Conservation (phyloP, 2,888 invertebrate genomes). For the Trilocha varians region DNA sequence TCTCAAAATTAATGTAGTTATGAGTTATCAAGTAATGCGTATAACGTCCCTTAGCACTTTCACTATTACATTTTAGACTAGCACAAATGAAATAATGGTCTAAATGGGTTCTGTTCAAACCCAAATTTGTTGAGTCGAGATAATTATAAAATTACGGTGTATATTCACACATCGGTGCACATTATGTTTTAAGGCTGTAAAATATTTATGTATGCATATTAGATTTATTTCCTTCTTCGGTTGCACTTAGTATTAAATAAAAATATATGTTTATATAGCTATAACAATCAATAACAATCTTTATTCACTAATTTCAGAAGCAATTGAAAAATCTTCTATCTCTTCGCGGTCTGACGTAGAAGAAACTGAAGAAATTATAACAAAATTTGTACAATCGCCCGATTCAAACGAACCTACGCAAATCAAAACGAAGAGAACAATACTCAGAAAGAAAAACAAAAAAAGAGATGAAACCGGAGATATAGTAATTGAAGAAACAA, state of each 20-base stretch:
- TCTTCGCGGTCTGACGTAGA: slow-evolving; percentile 59
- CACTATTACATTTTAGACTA: too few species aligned
- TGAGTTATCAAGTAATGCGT: too few species aligned
- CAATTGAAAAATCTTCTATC: slow-evolving; percentile 15
- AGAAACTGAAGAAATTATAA: slow-evolving; percentile 75
- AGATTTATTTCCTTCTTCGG: too few species aligned
- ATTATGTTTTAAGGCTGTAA: too few species aligned
- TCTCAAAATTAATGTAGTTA: too few species aligned
- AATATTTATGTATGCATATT: background rate
- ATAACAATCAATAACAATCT: background rate
- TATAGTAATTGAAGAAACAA: slow-evolving; percentile 66
- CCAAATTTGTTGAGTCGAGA: too few species aligned
- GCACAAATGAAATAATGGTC: too few species aligned
- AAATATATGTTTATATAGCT: background rate
- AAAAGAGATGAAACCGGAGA: slow-evolving; percentile 35
- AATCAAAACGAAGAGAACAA: slow-evolving; percentile 73
- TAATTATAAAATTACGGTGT: too few species aligned
- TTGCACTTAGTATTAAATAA: background rate
- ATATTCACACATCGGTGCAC: background rate
- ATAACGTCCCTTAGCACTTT: too few species aligned
- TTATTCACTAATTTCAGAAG: slow-evolving; percentile 33
- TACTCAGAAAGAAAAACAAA: slow-evolving; percentile 57
- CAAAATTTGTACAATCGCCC: slow-evolving; percentile 69
- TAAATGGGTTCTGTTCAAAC: too few species aligned
- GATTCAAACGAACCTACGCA: slow-evolving; percentile 67